A percentile compares a stretch with the other conserved stretches of the same genome.
Evolutionary conservation across 2,113 vertebrate species (phyloP).

Genomic region (Elgaria multicarinata): DNA sequence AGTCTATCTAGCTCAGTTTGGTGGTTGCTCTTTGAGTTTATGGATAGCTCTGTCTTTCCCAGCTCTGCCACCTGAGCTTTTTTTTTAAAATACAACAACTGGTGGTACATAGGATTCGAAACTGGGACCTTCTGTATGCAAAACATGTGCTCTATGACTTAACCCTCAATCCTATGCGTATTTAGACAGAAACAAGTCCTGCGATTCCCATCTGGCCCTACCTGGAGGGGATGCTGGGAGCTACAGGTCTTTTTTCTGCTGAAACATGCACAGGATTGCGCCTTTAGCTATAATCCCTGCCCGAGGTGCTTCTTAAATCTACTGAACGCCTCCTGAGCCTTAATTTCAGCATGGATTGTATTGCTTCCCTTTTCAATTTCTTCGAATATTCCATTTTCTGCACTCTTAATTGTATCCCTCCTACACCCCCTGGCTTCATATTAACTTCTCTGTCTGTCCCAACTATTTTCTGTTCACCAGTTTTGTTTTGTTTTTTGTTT

Average conservation of each 20-base stretch:
- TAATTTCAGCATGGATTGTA: constrained; percentile 22
- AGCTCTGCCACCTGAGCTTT: not conserved
- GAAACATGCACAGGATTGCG: too few species aligned
- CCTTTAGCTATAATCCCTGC: not conserved
- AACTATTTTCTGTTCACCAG: constrained; percentile 1
- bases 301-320: not conserved
- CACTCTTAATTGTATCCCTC: constrained; percentile 16
- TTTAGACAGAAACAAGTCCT: too few species aligned
- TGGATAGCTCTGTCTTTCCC: not conserved
- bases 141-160: too few species aligned
- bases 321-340: not conserved
- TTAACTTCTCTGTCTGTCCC: constrained; percentile 1
- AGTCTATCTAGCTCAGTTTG: not conserved
- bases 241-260: too few species aligned
- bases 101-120: not conserved
- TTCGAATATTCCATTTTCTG: constrained; percentile 25
- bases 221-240: too few species aligned
- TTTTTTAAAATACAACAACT: not conserved
- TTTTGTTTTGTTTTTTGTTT: not conserved
- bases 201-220: too few species aligned
- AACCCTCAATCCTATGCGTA: too few species aligned
- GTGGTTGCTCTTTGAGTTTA: not conserved
- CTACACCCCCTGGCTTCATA: constrained; percentile 7
- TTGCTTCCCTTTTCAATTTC: constrained; percentile 8
- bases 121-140: not conserved